Conservation (phyloP, 1,140 invertebrate species). For the Diorhabda elongata region DNA sequence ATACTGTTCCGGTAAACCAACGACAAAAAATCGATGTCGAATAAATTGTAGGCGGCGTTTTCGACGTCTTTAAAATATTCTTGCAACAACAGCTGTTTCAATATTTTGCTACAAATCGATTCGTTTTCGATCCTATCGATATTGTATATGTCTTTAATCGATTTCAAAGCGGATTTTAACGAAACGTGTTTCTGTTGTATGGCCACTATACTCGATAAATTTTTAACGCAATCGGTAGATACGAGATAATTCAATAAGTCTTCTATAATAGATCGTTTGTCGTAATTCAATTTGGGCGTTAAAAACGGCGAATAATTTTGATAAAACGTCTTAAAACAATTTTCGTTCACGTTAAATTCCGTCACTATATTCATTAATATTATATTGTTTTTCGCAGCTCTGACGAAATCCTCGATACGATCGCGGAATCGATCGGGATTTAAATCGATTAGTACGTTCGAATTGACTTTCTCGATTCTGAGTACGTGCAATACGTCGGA, state of each 20-base stretch:
- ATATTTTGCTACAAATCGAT: slow-evolving; percentile 20
- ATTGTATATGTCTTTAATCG: slow-evolving; percentile 22
- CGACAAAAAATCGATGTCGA: slow-evolving; percentile 28
- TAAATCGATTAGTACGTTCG: slow-evolving; percentile 35
- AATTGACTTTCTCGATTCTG: slow-evolving; percentile 28
- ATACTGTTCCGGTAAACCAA: slow-evolving; percentile 26
- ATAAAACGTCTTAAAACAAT: slow-evolving; percentile 26
- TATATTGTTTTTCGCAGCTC: slow-evolving; percentile 18
- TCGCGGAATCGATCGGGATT: slow-evolving; percentile 25
- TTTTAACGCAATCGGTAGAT: slow-evolving; percentile 21
- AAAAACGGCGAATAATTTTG: slow-evolving; percentile 10
- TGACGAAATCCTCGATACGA: slow-evolving; percentile 30
- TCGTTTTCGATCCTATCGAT: not conserved
- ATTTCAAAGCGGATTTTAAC: slow-evolving; percentile 28
- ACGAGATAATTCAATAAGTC: slow-evolving; percentile 27
- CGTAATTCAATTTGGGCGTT: not conserved
- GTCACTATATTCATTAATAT: slow-evolving; percentile 24
- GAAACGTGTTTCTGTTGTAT: slow-evolving; percentile 31
- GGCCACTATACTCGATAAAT: slow-evolving; percentile 27
- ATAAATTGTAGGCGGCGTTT: slow-evolving; percentile 22
- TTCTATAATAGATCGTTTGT: slow-evolving; percentile 19
- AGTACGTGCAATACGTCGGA: slow-evolving; percentile 26
- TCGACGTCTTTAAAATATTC: slow-evolving; percentile 25
- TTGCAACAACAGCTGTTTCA: slow-evolving; percentile 20
- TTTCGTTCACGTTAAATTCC: slow-evolving; percentile 20